phyloP scores from a whole-genome alignment of 2,113 vertebrate species.

The Elephas maximus region DNA sequence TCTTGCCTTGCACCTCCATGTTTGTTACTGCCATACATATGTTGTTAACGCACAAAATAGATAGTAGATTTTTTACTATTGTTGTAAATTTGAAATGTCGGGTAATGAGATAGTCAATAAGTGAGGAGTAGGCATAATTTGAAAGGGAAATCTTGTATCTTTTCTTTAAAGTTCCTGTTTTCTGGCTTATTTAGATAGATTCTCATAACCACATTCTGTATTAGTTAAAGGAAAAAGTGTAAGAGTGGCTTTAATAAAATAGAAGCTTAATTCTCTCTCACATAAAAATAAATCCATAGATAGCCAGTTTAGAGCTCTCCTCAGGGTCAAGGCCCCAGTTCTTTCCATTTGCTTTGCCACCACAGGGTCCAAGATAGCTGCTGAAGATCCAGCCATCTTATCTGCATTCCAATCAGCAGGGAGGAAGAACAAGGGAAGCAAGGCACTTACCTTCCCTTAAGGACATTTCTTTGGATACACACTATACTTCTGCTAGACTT shows the following conservation, averaged over 20 bases:
- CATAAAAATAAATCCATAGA: neutral
- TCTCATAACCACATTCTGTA: neutral
- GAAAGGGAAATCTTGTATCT: neutral
- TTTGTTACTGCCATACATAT: too few species aligned
- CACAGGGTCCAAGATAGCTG: neutral
- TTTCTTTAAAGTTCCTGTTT: neutral
- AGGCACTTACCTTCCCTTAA: neutral
- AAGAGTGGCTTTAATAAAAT: neutral
- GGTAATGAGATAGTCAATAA: too few species aligned
- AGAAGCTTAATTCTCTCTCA: neutral
- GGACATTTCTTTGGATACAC: neutral
- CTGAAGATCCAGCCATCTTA: neutral
- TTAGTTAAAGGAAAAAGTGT: neutral
- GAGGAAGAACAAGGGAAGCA: neutral
- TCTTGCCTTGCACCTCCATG: too few species aligned
- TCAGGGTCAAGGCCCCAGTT: accelerated
- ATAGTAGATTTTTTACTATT: too few species aligned
- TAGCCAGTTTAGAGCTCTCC: neutral
- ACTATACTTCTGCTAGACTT: accelerated
- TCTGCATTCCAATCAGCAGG: neutral
- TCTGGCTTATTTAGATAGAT: neutral
- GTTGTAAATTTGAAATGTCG: too few species aligned
- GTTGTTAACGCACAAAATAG: too few species aligned
- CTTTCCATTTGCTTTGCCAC: neutral
- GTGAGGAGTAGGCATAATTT: neutral